A percentile compares a stretch with the other conserved stretches of the same genome.
phyloP scores from a whole-genome alignment of 2,797 vertebrate genomes.

The Ctenosaura bakeri region DNA sequence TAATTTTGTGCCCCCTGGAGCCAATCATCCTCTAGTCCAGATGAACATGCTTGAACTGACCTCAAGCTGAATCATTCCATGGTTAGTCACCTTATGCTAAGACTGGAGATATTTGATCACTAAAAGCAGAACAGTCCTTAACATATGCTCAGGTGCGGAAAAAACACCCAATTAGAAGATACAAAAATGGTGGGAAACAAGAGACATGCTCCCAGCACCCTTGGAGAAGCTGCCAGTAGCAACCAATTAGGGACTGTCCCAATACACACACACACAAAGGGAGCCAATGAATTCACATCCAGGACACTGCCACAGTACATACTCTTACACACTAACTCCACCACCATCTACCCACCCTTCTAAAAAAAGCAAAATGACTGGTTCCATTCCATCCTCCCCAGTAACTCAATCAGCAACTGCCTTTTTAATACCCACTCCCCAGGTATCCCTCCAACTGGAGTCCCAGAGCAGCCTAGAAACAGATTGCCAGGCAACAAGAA shows the following conservation, averaged over 20 bases:
- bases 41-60: neutral
- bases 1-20: neutral
- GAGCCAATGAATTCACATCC: neutral
- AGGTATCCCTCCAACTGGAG: neutral
- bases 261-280: neutral
- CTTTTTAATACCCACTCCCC: no score
- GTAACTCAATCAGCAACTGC: neutral
- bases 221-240: neutral
- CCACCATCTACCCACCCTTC: no score
- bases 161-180: neutral
- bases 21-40: neutral
- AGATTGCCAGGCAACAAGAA: no score
- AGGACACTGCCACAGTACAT: neutral
- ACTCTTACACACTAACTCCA: no score
- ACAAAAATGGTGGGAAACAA: neutral
- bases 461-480: no score
- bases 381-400: neutral
- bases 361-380: no score
- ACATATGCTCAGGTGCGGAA: neutral
- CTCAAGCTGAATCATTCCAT: neutral
- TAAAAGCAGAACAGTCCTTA: neutral
- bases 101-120: neutral
- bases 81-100: neutral
- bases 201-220: neutral
- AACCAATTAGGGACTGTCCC: neutral